A percentile compares a stretch with the other conserved stretches of the same genome.
These are phyloP conservation scores for Actinia equina DNA, from an alignment of 64 coral and sea anemone genomes.

Conservation along the genomic window DNA sequence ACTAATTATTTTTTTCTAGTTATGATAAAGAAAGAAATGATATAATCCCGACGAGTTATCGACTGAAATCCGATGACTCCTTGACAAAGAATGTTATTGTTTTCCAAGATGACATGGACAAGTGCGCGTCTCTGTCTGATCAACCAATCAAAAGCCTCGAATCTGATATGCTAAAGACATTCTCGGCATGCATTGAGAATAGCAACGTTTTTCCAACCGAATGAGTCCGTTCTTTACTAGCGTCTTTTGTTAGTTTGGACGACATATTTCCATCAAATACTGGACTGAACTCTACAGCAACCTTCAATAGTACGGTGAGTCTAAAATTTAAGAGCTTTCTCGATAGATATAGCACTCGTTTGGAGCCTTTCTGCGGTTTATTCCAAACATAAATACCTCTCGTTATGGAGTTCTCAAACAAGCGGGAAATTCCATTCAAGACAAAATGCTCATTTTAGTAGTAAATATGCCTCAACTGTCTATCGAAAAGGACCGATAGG, in stretches of 20 bases:
- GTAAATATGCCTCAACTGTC: background rate
- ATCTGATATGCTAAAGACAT: conserved; percentile 9
- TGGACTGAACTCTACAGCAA: background rate
- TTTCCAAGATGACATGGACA: conserved; percentile 16
- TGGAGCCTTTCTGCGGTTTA: background rate
- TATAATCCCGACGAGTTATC: background rate
- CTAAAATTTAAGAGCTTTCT: background rate
- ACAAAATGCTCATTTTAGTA: background rate
- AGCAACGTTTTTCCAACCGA: conserved; percentile 13
- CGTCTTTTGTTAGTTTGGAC: conserved; percentile 10
- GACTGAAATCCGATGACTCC: conserved; percentile 15
- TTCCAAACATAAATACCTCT: background rate
- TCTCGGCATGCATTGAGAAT: background rate
- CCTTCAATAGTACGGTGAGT: background rate
- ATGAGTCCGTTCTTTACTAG: background rate
- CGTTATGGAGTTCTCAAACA: background rate
- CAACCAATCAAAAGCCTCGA: conserved; percentile 2
- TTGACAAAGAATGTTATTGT: conserved; percentile 26
- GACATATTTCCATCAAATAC: background rate
- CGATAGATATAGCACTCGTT: background rate
- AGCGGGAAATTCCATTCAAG: conserved; percentile 10
- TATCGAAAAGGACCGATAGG: background rate
- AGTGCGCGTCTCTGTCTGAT: conserved; percentile 10
- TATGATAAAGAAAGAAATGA: background rate
- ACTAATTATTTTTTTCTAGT: no score